These are phyloP conservation scores for Bos indicus DNA, from an alignment of 2,113 vertebrate species.

Conservation along the genomic window DNA sequence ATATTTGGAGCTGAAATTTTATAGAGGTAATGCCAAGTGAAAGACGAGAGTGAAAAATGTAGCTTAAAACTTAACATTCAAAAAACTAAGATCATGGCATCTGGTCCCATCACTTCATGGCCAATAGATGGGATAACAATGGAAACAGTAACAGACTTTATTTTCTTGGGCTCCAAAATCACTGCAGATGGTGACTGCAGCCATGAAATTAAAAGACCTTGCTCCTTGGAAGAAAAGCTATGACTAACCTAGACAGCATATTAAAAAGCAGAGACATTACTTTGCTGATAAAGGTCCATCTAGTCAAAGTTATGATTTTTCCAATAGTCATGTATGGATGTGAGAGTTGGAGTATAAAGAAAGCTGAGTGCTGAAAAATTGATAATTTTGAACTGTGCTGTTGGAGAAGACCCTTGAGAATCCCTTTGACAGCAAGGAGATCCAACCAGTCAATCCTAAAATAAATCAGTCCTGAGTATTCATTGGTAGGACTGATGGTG, in stretches of 20 bases:
- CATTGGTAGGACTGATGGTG: background rate
- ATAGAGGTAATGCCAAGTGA: background rate
- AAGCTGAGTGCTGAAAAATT: background rate
- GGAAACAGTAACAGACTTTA: background rate
- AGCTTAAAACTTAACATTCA: background rate
- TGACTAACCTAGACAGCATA: background rate
- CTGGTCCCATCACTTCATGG: background rate
- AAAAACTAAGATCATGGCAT: background rate
- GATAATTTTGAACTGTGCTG: background rate
- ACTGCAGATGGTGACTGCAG: background rate
- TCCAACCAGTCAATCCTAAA: background rate
- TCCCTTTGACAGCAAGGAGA: background rate
- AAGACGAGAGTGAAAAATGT: background rate
- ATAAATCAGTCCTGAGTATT: background rate
- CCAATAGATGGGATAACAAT: background rate
- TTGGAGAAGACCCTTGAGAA: background rate
- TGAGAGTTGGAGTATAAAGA: background rate
- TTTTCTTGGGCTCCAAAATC: background rate
- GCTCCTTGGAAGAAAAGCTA: background rate
- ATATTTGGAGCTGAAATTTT: background rate
- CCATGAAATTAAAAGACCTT: background rate
- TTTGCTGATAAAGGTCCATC: background rate
- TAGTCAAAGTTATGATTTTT: background rate
- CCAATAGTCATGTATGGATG: background rate
- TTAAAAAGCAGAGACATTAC: background rate